Base-by-base conservation (phyloP, 2,888 invertebrate genomes). In the Myathropa florea region DNA sequence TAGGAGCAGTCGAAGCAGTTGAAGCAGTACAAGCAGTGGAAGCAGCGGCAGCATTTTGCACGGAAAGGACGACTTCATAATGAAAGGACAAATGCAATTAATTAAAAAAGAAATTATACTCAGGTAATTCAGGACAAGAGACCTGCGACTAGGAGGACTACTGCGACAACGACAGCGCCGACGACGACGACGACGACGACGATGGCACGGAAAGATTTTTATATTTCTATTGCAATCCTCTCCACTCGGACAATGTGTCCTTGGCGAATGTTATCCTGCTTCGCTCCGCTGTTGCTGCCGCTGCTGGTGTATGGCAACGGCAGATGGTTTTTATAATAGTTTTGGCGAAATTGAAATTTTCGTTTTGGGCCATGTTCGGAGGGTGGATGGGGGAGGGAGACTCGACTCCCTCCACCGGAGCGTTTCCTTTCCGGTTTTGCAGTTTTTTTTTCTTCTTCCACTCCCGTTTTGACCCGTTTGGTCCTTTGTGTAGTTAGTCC, bases 71-170 rank as follows among this genome's bases (percentile, higher is more conserved):
- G 68, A 82, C 70, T 82, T 82, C 86, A 86, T 86, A 86, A 83
- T 79, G 83, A 86, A 86, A 86, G 83, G 86, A 86, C 82, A 86
- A 86, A 86, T 86, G 86, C 86, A 86, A 86, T 86, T 86, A 86
- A 86, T 86, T 86, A 86, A 86, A 83, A 86, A 86, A 78, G 86
- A 79, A 86, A 86, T 86, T 83, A 86, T 86, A 79, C 86, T 71
- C 86, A 86, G 86, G 86, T 86, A 86, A 79, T 86, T 83, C 83
- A 86, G 86, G 78, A 85, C 81, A 36, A 57, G 46, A 46, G 39
- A 39, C 14, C 14, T 7, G 53, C 63, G 1, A 61, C 46, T 57
- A 70, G 39, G 60, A 76, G n/a, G 39, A 39, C 24, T 18, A 64
- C 55, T 3, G 36, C 24, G 46, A 4, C 4, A 6, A 33, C 24